Evolutionary conservation across 1,140 invertebrate genomes (phyloP), one percentile per base, ranked within the genome.

Genomic region (Cephus cinctus): DNA sequence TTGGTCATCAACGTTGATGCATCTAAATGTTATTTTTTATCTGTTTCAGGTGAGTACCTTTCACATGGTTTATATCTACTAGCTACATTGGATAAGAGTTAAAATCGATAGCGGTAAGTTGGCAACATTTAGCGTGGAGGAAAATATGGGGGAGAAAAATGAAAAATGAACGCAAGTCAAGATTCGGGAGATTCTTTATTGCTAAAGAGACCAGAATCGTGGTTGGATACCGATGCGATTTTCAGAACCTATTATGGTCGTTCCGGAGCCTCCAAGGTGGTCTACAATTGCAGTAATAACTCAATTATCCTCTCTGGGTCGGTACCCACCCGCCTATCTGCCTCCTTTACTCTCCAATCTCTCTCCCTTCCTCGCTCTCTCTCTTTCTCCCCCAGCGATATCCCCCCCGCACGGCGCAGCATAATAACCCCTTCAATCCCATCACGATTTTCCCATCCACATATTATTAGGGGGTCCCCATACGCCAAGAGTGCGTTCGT

Each of bases 221-320:
- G n/a, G n/a, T n/a, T n/a, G n/a, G n/a, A 70, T 67, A 67, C 59
- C 65, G 59, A 66, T 61, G 65, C 63, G 67, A 74, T 75, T 76
- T 75, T 73, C 54, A 69, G 67, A 76, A 76, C 71, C 73, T 74
- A 72, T 72, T 73, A 73, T 67, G 64, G 68, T 64, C 67, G 71
- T 72, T 72, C 67, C 62, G 61, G 59, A 63, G 64, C 71, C 68
- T 67, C 73, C 75, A 77, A 75, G 75, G 75, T 77, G 75, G 75
- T 77, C 75, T 77, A 77, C 75, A 76, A 77, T 77, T 77, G 75
- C 72, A 77, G 73, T 77, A 77, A 77, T 77, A 77, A 77, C 75
- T 77, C 75, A 76, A 77, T 77, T 77, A 77, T 77, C 73, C 69
- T 75, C 73, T 75, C 68, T 59, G 65, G 65, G 66, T 46, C 55